phyloP scores from a whole-genome alignment of 2,888 invertebrate species.

The Cyclophora punctaria region DNA sequence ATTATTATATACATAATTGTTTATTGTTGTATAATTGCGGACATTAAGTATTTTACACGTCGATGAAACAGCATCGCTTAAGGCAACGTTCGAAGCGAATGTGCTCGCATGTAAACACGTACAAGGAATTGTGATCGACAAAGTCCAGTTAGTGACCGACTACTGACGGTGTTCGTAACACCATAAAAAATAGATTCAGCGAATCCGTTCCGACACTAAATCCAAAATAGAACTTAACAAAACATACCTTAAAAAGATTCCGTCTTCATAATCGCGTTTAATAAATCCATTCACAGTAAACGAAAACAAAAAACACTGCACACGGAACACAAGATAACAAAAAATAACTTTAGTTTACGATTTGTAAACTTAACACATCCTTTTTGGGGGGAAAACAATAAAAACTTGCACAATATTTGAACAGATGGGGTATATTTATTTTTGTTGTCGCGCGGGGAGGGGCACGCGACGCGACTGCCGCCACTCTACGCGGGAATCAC shows the following conservation, averaged over 20 bases:
- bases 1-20: slow-evolving; percentile 46
- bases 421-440: slow-evolving; percentile 67
- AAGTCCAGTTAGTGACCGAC: slow-evolving; percentile 66
- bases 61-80: slow-evolving; percentile 35
- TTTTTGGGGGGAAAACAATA: slow-evolving; percentile 47
- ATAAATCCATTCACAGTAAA: slow-evolving; percentile 68
- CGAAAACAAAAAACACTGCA: slow-evolving; percentile 59
- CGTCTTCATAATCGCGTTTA: slow-evolving; percentile 60
- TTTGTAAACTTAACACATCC: slow-evolving; percentile 44
- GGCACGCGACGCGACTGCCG: slow-evolving; percentile 11
- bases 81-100: slow-evolving; percentile 51
- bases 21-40: slow-evolving; percentile 35
- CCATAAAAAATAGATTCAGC: slow-evolving; percentile 21
- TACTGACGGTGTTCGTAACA: slow-evolving; percentile 21
- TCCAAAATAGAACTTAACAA: slow-evolving; percentile 31
- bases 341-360: slow-evolving; percentile 29
- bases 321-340: slow-evolving; percentile 53
- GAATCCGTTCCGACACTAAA: slow-evolving; percentile 18
- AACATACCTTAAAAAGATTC: slow-evolving; percentile 47
- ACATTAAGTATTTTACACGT: slow-evolving; percentile 43
- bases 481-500: slow-evolving; percentile 45
- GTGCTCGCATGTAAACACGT: slow-evolving; percentile 56
- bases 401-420: slow-evolving; percentile 67
- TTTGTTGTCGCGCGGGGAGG: slow-evolving; percentile 53
- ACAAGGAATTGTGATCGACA: slow-evolving; percentile 66